Base-by-base conservation (phyloP, 2,113 vertebrate genomes). In the Galeopterus variegatus region DNA sequence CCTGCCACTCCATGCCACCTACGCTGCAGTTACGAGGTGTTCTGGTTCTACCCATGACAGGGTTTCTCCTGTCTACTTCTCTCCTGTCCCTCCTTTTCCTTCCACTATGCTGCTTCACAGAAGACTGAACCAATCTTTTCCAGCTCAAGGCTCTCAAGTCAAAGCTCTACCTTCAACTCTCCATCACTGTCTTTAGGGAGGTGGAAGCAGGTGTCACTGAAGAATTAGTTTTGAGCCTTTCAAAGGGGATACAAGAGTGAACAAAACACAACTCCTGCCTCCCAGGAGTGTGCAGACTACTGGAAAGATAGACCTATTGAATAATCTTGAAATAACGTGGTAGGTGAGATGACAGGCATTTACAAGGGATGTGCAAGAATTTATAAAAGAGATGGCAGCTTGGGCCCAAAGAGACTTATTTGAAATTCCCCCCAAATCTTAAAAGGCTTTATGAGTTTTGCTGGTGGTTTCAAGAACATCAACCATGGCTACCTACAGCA, bases 371-470 rank as follows among this genome's bases (percentile, higher is more conserved):
- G 36, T 21, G 14, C 23, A 79, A 77, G 23, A 82, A 54, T 31
- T 70, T 50, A 76, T 2, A 88, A 28, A 33, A 83, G 50, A 90
- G 65, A 88, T 5, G 50, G 26, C 60, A 88, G 70, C 50, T 48
- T 54, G 90, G 21, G 36, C 36, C 41, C 18, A 50, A 8, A 80
- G 23, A 88, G 48, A 84, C 41, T 95, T 88, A 69, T 80, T 70
- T 88, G 58, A 70, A 88, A 87, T 19, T 33, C 31, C 65, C 7
- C 17, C 2, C 12, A 64, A 58, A 62, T 69, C 33, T 79, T 90
- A 56, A 70, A 80, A 81, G 73, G 28, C 33, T 90, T 75, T 80
- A 24, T 84, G 81, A 45, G 24, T 72, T 86, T 58, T 92, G 79
- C 3, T 9, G 12, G 54, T 73, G 50, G 14, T 56, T 26, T 48